A percentile compares a stretch with the other conserved stretches of the same genome.
Evolutionary conservation across 1,140 invertebrate species (phyloP).

Genomic region (Anoplolepis gracilipes): DNA sequence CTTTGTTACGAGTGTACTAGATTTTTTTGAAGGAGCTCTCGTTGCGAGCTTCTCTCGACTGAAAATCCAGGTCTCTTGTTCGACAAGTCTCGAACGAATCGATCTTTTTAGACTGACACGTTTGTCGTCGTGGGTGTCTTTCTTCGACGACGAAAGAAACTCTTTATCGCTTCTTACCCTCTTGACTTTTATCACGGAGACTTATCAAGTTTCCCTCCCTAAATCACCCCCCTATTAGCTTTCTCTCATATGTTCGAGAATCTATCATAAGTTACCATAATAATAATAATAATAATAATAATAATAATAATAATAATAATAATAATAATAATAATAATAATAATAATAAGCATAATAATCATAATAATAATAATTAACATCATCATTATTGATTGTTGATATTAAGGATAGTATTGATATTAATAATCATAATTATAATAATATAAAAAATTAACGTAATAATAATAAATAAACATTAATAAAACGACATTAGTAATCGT

Average conservation of each 20-base stretch:
- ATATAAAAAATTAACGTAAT: conserved; percentile 18
- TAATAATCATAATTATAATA: conserved; percentile 28
- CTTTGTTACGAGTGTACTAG: not conserved
- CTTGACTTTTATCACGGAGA: conserved; percentile 26
- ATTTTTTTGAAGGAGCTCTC: conserved; percentile 2
- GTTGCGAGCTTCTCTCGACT: not conserved
- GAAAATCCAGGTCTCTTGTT: conserved; percentile 1
- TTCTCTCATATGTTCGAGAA: conserved; percentile 10
- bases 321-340: conserved; percentile 19
- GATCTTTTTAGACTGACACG: conserved; percentile 19
- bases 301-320: conserved; percentile 19
- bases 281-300: conserved; percentile 23
- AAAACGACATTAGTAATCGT: not conserved
- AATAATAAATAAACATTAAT: not conserved
- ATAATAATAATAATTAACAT: not conserved
- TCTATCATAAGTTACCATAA: conserved; percentile 3
- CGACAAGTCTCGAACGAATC: not conserved
- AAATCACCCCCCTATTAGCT: conserved; percentile 31
- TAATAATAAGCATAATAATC: not conserved
- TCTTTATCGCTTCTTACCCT: conserved; percentile 46
- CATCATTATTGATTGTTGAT: no score
- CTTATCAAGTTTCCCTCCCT: conserved; percentile 9
- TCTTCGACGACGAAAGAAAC: conserved; percentile 50
- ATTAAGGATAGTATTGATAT: not conserved
- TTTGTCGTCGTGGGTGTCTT: conserved; percentile 37